These are phyloP conservation scores for Coendou prehensilis DNA, from an alignment of 2,797 vertebrate species.

Conservation along the genomic window DNA sequence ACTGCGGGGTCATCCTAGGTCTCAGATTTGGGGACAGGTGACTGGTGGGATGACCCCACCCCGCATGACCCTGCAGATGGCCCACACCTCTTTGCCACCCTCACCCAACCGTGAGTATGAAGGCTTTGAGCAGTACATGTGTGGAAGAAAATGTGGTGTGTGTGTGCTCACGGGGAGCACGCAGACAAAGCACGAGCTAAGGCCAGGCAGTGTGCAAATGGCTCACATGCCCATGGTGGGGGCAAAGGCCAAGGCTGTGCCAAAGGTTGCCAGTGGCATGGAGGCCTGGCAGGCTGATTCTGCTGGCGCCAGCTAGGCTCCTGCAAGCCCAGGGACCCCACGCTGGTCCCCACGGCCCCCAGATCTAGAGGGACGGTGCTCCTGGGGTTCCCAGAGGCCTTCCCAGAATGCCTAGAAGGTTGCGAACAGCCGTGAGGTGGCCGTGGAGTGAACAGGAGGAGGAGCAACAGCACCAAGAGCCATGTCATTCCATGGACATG, in stretches of 20 bases:
- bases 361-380: background rate
- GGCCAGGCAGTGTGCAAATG: background rate
- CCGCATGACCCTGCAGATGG: background rate
- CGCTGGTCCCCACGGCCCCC: background rate
- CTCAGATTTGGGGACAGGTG: fast-evolving
- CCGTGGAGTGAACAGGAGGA: background rate
- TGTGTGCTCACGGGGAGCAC: background rate
- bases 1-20: background rate
- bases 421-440: background rate
- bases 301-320: background rate
- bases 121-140: background rate
- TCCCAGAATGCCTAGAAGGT: background rate
- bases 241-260: background rate
- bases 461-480: background rate
- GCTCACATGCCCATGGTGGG: background rate
- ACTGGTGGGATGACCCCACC: background rate
- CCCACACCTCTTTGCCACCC: background rate
- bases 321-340: background rate
- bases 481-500: slow-evolving; percentile 59
- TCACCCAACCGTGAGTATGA: fast-evolving
- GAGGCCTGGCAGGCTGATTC: background rate
- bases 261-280: background rate
- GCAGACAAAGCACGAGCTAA: too few relatives aligned
- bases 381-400: background rate
- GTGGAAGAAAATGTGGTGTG: too few relatives aligned